These are phyloP conservation scores for Montifringilla adamsi DNA, from an alignment of 2,113 vertebrate species.

Conservation along the genomic window DNA sequence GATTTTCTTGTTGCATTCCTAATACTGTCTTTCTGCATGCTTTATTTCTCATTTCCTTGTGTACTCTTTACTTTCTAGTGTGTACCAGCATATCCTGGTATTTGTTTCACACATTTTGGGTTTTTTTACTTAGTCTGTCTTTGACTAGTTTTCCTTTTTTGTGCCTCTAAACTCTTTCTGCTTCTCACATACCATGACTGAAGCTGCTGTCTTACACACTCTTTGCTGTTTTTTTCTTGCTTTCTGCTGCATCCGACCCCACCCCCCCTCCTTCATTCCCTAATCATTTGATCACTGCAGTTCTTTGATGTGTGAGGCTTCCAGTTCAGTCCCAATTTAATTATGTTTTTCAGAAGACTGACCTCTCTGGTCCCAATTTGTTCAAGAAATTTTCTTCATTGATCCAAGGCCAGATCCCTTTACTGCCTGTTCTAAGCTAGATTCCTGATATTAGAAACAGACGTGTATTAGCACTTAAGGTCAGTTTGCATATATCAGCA, in stretches of 20 bases:
- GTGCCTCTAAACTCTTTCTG: not conserved
- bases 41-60: conserved; percentile 3
- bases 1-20: conserved; percentile 68
- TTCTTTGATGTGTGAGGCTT: conserved; percentile 37
- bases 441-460: conserved; percentile 1
- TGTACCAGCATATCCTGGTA: not conserved
- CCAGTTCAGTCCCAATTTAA: conserved; percentile 51
- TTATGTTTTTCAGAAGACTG: conserved; percentile 55
- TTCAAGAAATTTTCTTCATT: conserved; percentile 58
- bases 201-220: not conserved
- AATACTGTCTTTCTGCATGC: conserved; percentile 36
- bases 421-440: not conserved
- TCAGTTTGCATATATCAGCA: not conserved
- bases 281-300: conserved; percentile 24
- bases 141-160: not conserved
- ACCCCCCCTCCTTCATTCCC: not conserved
- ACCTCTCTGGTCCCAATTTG: conserved; percentile 55
- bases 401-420: conserved; percentile 28
- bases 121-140: not conserved
- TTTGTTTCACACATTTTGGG: not conserved
- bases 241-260: not conserved
- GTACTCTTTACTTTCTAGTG: not conserved
- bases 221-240: not conserved
- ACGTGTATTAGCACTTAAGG: not conserved
- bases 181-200: not conserved